Evolutionary conservation across 2,113 vertebrate genomes (phyloP), one percentile per base, ranked within the genome.

Genomic region (Hyaena hyaena): DNA sequence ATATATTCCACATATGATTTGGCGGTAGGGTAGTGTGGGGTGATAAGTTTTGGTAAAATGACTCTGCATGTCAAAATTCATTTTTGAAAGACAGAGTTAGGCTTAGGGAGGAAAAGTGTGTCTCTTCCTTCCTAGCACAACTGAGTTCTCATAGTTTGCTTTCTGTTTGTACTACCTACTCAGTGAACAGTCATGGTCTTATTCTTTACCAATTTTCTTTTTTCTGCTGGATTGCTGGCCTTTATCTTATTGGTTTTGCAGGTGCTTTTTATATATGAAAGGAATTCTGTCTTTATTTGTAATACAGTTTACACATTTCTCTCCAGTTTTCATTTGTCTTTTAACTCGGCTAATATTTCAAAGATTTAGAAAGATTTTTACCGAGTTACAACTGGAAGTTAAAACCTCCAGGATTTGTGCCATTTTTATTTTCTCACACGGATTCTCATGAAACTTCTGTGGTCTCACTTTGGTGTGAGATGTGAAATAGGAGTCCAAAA

Each of bases 161-260:
- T 6, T 2, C 45, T n/a, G 28, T 74, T 89, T 92, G 26, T 28
- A n/a, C 89, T 35, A 74, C 21, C 31, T 71, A 10, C 1, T 80
- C 31, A 85, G 16, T 50, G 86, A 90, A 74, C 21, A 35, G 66
- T 88, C 33, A 63, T 50, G 8, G 77, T 58, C 81, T 55, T 79
- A 79, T 21, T 48, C 35, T 77, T 79, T 86, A 1, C 26, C 61
- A 69, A 9, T 71, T 48, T 71, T 61, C 63, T 50, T 76, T 31
- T n/a, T 33, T 45, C n/a, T 90, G 16, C 68, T 90, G 31, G 19
- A 31, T 61, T 63, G 2, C 92, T 90, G 12, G 45, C 95, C 23
- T 48, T 76, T 88, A 90, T 88, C 31, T 66, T 74, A 89, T 31
- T 96, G 86, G 65, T 58, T 93, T 95, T 89, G 31, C 4, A 68